Conservation (phyloP, 2,888 invertebrate species). For the Eudemis profundana region DNA sequence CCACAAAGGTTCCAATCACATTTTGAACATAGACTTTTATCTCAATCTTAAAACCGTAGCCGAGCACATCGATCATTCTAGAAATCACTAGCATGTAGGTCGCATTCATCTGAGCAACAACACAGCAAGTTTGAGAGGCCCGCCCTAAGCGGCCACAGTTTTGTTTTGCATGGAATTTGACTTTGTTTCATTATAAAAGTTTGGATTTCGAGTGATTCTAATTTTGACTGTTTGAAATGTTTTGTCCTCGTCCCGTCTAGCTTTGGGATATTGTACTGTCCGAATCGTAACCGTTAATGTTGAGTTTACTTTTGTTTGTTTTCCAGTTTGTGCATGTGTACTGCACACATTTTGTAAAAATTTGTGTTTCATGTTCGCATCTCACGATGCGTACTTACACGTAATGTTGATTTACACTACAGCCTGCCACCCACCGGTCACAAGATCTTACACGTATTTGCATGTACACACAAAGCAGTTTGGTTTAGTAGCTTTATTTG, state of each 20-base stretch:
- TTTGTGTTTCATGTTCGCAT: slow-evolving; percentile 39
- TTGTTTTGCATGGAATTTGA: slow-evolving; percentile 66
- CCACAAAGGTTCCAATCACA: not conserved
- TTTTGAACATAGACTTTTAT: slow-evolving; percentile 25
- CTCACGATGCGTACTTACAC: slow-evolving; percentile 48
- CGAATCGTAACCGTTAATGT: slow-evolving; percentile 54
- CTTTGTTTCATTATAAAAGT: slow-evolving; percentile 56
- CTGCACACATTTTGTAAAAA: slow-evolving; percentile 46
- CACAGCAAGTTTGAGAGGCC: slow-evolving; percentile 34
- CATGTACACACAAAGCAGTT: slow-evolving; percentile 56
- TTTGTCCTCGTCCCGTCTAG: slow-evolving; percentile 62
- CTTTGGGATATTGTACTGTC: slow-evolving; percentile 57
- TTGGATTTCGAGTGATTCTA: slow-evolving; percentile 49
- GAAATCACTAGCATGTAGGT: slow-evolving; percentile 61
- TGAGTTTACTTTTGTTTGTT: slow-evolving; percentile 58
- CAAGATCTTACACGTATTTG: slow-evolving; percentile 52
- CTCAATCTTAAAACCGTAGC: slow-evolving; percentile 33
- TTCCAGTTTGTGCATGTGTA: slow-evolving; percentile 64
- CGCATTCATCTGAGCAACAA: slow-evolving; percentile 50
- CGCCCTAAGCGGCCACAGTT: slow-evolving; percentile 40
- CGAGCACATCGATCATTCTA: slow-evolving; percentile 54
- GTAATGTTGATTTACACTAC: slow-evolving; percentile 48
- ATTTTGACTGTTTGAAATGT: slow-evolving; percentile 50
- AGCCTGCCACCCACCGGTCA: slow-evolving; percentile 51
- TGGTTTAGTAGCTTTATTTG: slow-evolving; percentile 33